These are phyloP conservation scores for Syngnathus floridae DNA, from an alignment of 2,113 vertebrate genomes.

Conservation along the genomic window DNA sequence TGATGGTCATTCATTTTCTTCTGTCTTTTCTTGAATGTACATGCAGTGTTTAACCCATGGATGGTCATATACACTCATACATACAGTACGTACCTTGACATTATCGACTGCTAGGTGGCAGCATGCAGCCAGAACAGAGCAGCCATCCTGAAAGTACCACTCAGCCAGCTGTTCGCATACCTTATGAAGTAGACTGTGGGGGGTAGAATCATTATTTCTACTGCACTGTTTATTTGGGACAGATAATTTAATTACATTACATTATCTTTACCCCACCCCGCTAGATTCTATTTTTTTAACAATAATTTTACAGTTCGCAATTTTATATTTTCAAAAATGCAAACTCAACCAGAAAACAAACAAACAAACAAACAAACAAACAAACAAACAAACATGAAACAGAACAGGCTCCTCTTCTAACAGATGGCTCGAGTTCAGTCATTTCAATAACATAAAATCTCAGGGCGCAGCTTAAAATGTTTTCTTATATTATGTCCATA, in stretches of 20 bases:
- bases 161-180: slow-evolving; percentile 86
- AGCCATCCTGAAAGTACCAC: slow-evolving; percentile 91
- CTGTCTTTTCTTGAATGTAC: neutral
- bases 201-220: neutral
- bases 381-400: neutral
- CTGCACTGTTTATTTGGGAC: neutral
- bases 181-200: slow-evolving; percentile 75
- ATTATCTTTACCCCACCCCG: too few relatives aligned
- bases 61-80: neutral
- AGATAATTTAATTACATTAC: neutral
- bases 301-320: too few relatives aligned
- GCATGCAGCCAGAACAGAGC: slow-evolving; percentile 83
- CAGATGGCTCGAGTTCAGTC: neutral
- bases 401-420: neutral
- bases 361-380: neutral
- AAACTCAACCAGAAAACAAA: too few relatives aligned
- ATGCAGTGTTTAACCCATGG: neutral
- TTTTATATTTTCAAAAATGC: too few relatives aligned
- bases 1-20: neutral
- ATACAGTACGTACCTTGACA: slow-evolving; percentile 73
- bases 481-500: neutral
- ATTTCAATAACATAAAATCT: neutral
- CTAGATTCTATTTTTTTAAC: neutral
- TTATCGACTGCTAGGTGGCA: slow-evolving; percentile 89
- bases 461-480: neutral